Base-by-base conservation (phyloP, 92 coral and sea anemone species). In the Galaxea fascicularis region DNA sequence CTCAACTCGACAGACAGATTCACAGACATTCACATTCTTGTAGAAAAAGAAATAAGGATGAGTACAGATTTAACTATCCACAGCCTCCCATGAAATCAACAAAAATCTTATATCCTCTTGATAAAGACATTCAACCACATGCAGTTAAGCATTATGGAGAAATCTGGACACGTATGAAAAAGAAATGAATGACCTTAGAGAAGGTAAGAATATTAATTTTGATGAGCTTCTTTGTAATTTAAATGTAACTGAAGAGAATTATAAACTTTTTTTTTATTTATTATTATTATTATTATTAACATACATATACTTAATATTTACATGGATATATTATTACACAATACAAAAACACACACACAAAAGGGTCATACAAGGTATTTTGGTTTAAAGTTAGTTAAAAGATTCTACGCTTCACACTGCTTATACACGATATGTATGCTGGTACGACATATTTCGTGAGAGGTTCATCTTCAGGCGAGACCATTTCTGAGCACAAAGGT, bases 131-230 rank as follows among this genome's bases (percentile, higher is more conserved):
- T 77, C 20, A 39, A 28, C 46, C 65, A 77, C 41, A 62, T 26
- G 4, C 16, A 9, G n/a, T 26, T 26, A 77, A 77, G 20, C 44
- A 52, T 52, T 30, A 56, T 24, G 56, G 52, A 57, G 49, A 77
- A 49, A 35, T 41, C 18, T 77, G 82, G 82, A 77, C 62, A 77
- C 67, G 39, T 77, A 77, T 77, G 8, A 54, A 28, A 77, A 52
- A 77, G 65, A 77, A 52, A 16, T 77, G 10, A 54, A 77, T 77
- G 82, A 77, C 65, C 39, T 51, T 16, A 77, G 56, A 77, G 82
- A 49, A n/a, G 68, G 68, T 28, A 15, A 49, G 56, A 15, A 49
- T 74, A 26, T 77, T 18, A 49, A 15, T 26, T 77, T 77, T 77
- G 69, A 77, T 52, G 41, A 77, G 26, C 68, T 77, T 26, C 82